Percentiles rank a stretch among this genome's conserved stretches.
phyloP scores from a whole-genome alignment of 2,888 invertebrate species.

The Euproctis similis region DNA sequence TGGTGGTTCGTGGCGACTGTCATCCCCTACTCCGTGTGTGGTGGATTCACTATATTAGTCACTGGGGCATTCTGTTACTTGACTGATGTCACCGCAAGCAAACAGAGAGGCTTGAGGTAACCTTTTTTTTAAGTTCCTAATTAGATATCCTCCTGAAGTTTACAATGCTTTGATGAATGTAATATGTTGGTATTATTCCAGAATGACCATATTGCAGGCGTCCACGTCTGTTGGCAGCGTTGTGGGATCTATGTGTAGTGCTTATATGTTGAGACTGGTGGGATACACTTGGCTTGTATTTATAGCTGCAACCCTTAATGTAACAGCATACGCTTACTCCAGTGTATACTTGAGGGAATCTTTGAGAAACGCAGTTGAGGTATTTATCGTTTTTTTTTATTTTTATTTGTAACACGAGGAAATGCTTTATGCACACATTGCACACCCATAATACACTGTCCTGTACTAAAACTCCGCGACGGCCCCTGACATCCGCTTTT shows the following conservation, averaged over 20 bases:
- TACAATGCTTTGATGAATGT: too few species aligned
- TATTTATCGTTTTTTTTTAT: too few species aligned
- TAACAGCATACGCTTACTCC: slow-evolving; percentile 63
- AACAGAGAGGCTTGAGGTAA: slow-evolving; percentile 78
- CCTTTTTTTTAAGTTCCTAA: too few species aligned
- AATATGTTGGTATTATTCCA: too few species aligned
- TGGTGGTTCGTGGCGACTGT: slow-evolving; percentile 73
- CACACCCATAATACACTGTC: too few species aligned
- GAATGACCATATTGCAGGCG: slow-evolving; percentile 79
- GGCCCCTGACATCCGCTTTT: too few species aligned
- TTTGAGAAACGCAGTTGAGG: slow-evolving; percentile 50
- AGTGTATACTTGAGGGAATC: slow-evolving; percentile 72
- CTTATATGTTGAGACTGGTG: slow-evolving; percentile 70
- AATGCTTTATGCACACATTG: too few species aligned
- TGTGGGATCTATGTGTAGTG: slow-evolving; percentile 76
- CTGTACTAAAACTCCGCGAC: too few species aligned
- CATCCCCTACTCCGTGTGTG: slow-evolving; percentile 76
- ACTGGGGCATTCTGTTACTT: slow-evolving; percentile 80
- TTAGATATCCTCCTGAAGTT: too few species aligned
- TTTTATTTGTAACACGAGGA: too few species aligned
- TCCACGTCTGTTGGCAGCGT: slow-evolving; percentile 77
- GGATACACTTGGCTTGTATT: slow-evolving; percentile 73
- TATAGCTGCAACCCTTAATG: slow-evolving; percentile 50
- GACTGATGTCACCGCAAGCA: slow-evolving; percentile 77
- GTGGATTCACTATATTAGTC: slow-evolving; percentile 78